Evolutionary conservation across 1,140 invertebrate genomes (phyloP).

Genomic region (Achatina immaculata): DNA sequence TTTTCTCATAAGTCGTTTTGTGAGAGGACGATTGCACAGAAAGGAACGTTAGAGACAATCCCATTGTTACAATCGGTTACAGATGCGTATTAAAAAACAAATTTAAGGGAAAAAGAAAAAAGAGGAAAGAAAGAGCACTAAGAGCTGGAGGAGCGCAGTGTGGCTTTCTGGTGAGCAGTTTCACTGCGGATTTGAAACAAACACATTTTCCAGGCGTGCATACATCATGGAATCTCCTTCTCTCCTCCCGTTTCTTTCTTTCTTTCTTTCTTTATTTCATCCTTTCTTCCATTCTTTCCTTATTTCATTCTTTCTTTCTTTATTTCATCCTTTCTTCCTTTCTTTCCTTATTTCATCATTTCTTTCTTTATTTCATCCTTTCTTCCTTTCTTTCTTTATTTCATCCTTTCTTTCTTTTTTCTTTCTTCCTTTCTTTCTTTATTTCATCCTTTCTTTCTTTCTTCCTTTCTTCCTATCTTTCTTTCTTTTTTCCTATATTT

Average conservation of each 20-base stretch:
- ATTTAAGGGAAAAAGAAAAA: no score
- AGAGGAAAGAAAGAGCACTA: no score
- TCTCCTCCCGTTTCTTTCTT: neutral
- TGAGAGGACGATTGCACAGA: no score
- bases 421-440: neutral
- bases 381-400: neutral
- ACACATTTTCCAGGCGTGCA: no score
- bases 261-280: neutral
- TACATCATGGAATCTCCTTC: no score
- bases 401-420: neutral
- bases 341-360: neutral
- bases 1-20: no score
- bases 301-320: neutral
- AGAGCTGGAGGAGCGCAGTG: no score
- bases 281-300: neutral
- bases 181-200: no score
- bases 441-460: neutral
- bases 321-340: neutral
- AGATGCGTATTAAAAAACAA: no score
- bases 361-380: neutral
- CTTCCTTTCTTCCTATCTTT: neutral
- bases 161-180: no score
- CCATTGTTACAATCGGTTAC: no score
- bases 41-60: no score
- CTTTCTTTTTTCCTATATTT: constrained; percentile 3